Evolutionary conservation across 2,113 vertebrate genomes (phyloP).

Genomic region (Canis aureus): DNA sequence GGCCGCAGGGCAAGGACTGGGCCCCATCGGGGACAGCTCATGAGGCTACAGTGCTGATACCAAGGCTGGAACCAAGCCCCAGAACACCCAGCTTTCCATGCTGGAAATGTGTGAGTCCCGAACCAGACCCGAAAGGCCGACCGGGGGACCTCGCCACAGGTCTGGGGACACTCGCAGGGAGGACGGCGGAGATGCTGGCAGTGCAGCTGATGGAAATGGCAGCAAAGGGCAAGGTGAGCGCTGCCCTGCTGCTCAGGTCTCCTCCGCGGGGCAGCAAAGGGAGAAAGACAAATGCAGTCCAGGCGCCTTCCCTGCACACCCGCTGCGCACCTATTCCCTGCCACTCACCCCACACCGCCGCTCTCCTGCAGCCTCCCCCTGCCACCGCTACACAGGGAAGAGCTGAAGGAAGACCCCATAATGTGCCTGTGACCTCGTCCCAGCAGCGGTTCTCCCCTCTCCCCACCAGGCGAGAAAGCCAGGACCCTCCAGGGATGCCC

Average conservation of each 20-base stretch:
- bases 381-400: background rate
- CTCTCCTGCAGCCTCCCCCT: background rate
- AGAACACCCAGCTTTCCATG: background rate
- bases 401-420: background rate
- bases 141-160: no score
- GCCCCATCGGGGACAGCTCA: background rate
- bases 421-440: no score
- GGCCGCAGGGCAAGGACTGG: rapidly evolving
- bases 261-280: no score
- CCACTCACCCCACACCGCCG: background rate
- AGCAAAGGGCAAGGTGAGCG: rapidly evolving
- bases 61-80: background rate
- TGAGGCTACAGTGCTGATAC: rapidly evolving
- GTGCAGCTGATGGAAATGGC: rapidly evolving
- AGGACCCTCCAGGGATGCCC: background rate
- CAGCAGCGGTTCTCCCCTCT: rapidly evolving
- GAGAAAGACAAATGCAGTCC: rapidly evolving
- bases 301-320: background rate
- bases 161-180: no score
- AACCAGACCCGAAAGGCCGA: rapidly evolving
- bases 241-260: rapidly evolving
- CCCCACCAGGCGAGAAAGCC: background rate
- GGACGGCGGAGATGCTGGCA: background rate
- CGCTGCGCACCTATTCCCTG: rapidly evolving
- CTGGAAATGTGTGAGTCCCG: rapidly evolving